phyloP scores from a whole-genome alignment of 2,113 vertebrate genomes.

The Lepus europaeus region DNA sequence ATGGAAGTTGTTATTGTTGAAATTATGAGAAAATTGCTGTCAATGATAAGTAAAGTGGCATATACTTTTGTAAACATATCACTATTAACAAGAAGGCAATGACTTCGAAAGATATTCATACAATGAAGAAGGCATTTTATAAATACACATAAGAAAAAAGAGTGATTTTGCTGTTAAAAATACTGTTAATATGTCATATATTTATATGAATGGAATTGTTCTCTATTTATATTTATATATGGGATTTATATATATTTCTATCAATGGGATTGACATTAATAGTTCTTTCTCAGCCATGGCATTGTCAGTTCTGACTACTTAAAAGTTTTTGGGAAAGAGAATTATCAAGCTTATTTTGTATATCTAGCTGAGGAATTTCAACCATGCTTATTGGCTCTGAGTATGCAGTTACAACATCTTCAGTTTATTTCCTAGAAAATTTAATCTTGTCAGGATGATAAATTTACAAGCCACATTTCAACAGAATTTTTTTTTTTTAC shows the following conservation, averaged over 20 bases:
- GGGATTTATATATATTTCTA: too few species aligned
- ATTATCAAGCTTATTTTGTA: neutral
- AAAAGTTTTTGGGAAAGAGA: neutral
- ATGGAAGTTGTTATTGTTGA: slow-evolving; percentile 10
- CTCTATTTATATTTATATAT: too few species aligned
- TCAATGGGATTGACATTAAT: too few species aligned
- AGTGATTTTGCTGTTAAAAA: slow-evolving; percentile 55
- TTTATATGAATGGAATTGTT: neutral
- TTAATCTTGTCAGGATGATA: neutral
- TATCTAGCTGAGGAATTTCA: neutral
- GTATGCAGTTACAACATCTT: slow-evolving; percentile 45
- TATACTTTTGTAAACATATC: neutral
- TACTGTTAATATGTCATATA: slow-evolving; percentile 17
- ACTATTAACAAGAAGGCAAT: slow-evolving; percentile 3
- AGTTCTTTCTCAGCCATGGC: too few species aligned
- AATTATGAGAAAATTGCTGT: slow-evolving; percentile 31
- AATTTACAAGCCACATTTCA: slow-evolving; percentile 26
- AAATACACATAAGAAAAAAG: neutral
- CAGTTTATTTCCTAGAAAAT: slow-evolving; percentile 15
- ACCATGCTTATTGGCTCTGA: neutral
- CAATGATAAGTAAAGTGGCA: slow-evolving; percentile 6
- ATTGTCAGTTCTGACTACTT: neutral
- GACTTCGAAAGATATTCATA: slow-evolving; percentile 25
- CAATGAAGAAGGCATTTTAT: neutral
- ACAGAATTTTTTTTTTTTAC: neutral